Base-by-base conservation (phyloP, 1,140 invertebrate genomes). In the Drosophila prosaltans region DNA sequence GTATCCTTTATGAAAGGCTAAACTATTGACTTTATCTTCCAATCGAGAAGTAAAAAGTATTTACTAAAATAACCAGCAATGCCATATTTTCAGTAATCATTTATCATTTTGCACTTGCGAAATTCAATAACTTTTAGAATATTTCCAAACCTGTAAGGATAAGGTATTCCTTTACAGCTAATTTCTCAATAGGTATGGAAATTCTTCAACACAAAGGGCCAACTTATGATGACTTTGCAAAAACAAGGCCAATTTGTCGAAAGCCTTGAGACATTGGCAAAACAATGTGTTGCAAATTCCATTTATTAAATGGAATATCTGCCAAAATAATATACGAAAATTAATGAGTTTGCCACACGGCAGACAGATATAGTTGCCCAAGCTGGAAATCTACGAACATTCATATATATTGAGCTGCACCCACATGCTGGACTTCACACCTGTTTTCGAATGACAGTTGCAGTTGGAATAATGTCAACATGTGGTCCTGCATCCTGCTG, bases 281-380 rank as follows among this genome's bases (percentile, higher is more conserved):
- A 75, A 82, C 80, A 82, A 82, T 65, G 80, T 59, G 39, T 63
- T 78, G 80, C 73, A 78, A 88, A 88, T 80, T 69, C 69, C 73
- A 70, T 83, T 89, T 89, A 83, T 86, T 83, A 83, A 74, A 65
- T 45, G 61, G 43, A 73, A 66, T 65, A 89, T 28, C 73, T 88
- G 84, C 84, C 83, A 88, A 88, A 88, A 89, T 89, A 88, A 89
- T 89, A 89, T 88, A 80, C 72, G 4, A 88, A 89, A 83, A 88
- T 88, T 83, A 88, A 88, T 88, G 83, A 48, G 69, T 76, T 79
- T 65, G 36, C 41, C n/a, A 43, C 39, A 9, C 9, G 39, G 39
- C 30, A 40, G 58, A 69, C 69, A 80, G 60, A 65, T 16, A 16
- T 4, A 51, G 45, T 54, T 24, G 48, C 21, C 11, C 3, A 51